Evolutionary conservation across 2,888 invertebrate species (phyloP).

Genomic region (Pterostichus madidus): DNA sequence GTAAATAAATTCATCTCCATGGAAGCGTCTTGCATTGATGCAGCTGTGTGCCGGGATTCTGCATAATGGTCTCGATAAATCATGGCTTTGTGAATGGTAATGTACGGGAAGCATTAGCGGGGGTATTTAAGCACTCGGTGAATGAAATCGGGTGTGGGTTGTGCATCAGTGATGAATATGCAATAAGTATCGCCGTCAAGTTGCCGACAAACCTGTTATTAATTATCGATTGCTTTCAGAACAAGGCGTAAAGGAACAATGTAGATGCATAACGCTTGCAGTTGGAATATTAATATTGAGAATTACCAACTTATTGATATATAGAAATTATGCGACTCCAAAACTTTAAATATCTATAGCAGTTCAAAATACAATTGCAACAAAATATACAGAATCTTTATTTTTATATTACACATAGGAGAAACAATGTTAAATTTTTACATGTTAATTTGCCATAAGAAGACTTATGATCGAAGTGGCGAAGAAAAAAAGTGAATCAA

Average conservation of each 20-base stretch:
- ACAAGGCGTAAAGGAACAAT: constrained; percentile 22
- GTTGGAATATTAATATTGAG: background rate
- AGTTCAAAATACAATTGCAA: too few relatives aligned
- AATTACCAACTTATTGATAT: background rate
- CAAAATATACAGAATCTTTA: too few relatives aligned
- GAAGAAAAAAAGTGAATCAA: too few relatives aligned
- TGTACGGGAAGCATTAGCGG: background rate
- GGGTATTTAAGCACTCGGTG: constrained; percentile 34
- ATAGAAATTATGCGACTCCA: background rate
- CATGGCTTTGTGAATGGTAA: constrained; percentile 3
- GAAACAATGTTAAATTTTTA: too few relatives aligned
- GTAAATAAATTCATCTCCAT: constrained; percentile 26
- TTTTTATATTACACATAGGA: too few relatives aligned
- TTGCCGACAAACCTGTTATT: constrained; percentile 59
- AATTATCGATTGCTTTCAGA: constrained; percentile 59
- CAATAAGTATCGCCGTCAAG: constrained; percentile 54
- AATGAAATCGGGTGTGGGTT: constrained; percentile 48
- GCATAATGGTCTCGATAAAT: background rate
- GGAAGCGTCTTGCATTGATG: background rate
- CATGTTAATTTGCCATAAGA: too few relatives aligned
- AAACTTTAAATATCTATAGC: too few relatives aligned
- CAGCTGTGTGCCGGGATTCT: background rate
- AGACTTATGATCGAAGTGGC: too few relatives aligned
- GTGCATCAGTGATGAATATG: constrained; percentile 57
- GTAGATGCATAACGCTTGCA: background rate